Conservation (phyloP, 1,140 invertebrate genomes). For the Sesamia nonagrioides region DNA sequence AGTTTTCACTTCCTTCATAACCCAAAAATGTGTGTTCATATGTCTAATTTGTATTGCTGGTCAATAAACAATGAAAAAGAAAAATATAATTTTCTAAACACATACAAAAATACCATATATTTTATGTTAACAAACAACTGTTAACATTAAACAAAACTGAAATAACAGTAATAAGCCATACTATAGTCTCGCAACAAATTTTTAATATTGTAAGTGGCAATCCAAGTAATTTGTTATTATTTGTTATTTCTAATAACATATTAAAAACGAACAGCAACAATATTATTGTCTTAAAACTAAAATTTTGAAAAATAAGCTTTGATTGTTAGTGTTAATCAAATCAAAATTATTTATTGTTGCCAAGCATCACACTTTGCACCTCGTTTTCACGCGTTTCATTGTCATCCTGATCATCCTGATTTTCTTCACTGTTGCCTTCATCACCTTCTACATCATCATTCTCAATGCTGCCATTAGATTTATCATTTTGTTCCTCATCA, state of each 20-base stretch:
- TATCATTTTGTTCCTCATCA: conserved; percentile 59
- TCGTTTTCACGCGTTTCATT: conserved; percentile 56
- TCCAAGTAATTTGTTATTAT: conserved; percentile 4
- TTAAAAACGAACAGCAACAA: neutral
- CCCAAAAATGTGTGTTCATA: too few species aligned
- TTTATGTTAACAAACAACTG: neutral
- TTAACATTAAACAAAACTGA: conserved; percentile 1
- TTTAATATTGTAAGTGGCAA: neutral
- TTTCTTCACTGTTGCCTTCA: conserved; percentile 51
- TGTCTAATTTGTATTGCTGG: too few species aligned
- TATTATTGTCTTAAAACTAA: neutral
- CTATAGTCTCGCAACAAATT: neutral
- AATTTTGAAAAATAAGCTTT: conserved; percentile 56
- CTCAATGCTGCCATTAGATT: conserved; percentile 54
- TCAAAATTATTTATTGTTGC: conserved; percentile 49
- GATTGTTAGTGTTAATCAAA: conserved; percentile 72
- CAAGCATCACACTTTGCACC: conserved; percentile 62
- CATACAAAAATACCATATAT: neutral
- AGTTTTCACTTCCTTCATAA: too few species aligned
- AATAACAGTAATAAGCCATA: conserved; percentile 29
- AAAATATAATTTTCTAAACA: neutral
- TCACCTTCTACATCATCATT: conserved; percentile 62
- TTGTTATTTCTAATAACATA: neutral
- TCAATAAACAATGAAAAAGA: too few species aligned
- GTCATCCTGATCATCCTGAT: conserved; percentile 55